These are phyloP conservation scores for Tridacna gigas DNA, from an alignment of 2,888 invertebrate species.

Conservation along the genomic window DNA sequence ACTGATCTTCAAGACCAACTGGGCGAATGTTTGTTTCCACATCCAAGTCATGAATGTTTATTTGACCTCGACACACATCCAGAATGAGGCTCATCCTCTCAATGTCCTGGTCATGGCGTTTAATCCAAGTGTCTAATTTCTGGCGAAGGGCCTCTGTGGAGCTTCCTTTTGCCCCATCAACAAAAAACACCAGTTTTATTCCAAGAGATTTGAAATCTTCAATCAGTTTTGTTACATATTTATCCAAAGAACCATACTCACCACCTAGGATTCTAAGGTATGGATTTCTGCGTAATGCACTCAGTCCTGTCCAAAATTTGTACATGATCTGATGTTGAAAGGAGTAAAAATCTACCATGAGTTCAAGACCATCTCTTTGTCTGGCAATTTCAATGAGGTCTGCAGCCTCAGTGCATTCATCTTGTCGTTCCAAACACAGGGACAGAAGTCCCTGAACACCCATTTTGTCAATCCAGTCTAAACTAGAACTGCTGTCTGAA, in stretches of 20 bases:
- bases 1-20: conserved; percentile 79
- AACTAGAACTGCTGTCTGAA: no score
- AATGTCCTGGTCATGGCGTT: conserved; percentile 74
- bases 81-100: conserved; percentile 71
- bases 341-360: conserved; percentile 81
- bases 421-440: conserved; percentile 67
- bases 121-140: conserved; percentile 80
- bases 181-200: conserved; percentile 79
- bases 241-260: conserved; percentile 77
- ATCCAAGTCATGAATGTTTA: conserved; percentile 64
- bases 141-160: conserved; percentile 70
- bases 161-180: conserved; percentile 81
- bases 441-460: conserved; percentile 78
- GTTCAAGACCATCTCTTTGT: conserved; percentile 75
- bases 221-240: conserved; percentile 76
- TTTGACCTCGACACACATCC: conserved; percentile 70
- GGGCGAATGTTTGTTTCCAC: conserved; percentile 73
- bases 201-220: conserved; percentile 73
- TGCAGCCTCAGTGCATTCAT: conserved; percentile 72
- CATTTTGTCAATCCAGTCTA: conserved; percentile 63
- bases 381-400: conserved; percentile 79
- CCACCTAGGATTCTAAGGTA: conserved; percentile 80
- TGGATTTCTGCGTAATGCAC: conserved; percentile 67
- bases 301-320: conserved; percentile 75
- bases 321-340: conserved; percentile 76